phyloP scores from a whole-genome alignment of 2,797 vertebrate species.

The Stomatorhinus walkeri region DNA sequence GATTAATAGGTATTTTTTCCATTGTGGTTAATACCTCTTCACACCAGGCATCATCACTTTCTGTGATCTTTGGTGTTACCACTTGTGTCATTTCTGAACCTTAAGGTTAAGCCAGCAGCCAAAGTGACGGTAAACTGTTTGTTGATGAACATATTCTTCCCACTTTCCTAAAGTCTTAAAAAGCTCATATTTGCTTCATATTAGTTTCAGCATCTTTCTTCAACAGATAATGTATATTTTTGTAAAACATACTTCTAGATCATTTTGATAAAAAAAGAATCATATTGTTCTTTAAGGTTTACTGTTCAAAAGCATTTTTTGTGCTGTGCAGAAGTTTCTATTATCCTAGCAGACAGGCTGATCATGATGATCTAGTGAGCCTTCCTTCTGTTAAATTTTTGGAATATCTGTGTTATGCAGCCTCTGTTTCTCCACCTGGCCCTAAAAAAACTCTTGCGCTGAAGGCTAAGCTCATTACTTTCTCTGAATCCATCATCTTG shows the following conservation, averaged over 20 bases:
- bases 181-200: neutral
- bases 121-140: neutral
- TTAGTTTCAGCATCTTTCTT: neutral
- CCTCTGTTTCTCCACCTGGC: neutral
- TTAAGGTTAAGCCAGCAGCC: neutral
- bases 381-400: neutral
- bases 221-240: neutral
- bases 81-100: neutral
- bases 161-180: neutral
- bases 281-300: neutral
- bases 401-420: neutral
- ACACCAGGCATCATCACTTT: neutral
- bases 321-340: neutral
- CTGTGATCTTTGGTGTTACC: neutral
- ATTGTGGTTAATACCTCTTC: neutral
- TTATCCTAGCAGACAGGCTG: constrained; percentile 30
- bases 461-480: neutral
- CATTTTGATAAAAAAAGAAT: neutral
- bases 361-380: constrained; percentile 21
- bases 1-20: neutral
- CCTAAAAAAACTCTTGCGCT: neutral
- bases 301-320: constrained; percentile 12
- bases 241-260: neutral
- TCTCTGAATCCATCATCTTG: constrained; percentile 35
- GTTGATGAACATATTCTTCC: neutral